A percentile compares a stretch with the other conserved stretches of the same genome.
Conservation (phyloP, 2,797 vertebrate species). For the Alfaro cultratus region DNA sequence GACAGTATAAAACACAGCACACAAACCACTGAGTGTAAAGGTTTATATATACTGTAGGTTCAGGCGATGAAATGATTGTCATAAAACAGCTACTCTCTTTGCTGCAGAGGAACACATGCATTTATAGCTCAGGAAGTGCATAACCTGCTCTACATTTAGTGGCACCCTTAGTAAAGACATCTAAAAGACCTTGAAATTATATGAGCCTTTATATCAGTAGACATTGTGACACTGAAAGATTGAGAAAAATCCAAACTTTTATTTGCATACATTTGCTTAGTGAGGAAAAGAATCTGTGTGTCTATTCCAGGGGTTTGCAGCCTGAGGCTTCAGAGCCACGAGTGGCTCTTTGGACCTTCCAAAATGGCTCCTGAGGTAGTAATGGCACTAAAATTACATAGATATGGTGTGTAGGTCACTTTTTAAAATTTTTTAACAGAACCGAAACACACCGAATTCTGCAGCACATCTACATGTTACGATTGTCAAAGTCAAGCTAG, state of each 20-base stretch:
- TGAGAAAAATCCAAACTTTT: background rate
- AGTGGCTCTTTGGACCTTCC: too few relatives aligned
- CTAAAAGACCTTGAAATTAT: background rate
- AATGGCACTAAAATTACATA: too few relatives aligned
- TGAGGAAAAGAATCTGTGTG: background rate
- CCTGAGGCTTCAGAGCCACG: too few relatives aligned
- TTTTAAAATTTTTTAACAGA: too few relatives aligned
- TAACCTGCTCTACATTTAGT: background rate
- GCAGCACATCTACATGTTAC: too few relatives aligned
- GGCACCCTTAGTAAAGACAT: background rate
- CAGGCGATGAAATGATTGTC: background rate
- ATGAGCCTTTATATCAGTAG: background rate
- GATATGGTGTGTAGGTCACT: too few relatives aligned
- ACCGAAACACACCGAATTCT: too few relatives aligned
- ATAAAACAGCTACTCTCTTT: background rate
- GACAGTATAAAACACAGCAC: background rate
- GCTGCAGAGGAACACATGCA: background rate
- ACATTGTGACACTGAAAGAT: background rate
- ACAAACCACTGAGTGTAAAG: background rate
- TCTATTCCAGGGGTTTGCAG: too few relatives aligned
- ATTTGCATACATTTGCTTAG: background rate
- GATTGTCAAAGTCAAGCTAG: too few relatives aligned
- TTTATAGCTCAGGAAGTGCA: background rate
- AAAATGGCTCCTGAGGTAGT: too few relatives aligned
- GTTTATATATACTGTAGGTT: slow-evolving; percentile 1